Base-by-base conservation (phyloP, 2,888 invertebrate genomes). In the Adelphocoris suturalis region DNA sequence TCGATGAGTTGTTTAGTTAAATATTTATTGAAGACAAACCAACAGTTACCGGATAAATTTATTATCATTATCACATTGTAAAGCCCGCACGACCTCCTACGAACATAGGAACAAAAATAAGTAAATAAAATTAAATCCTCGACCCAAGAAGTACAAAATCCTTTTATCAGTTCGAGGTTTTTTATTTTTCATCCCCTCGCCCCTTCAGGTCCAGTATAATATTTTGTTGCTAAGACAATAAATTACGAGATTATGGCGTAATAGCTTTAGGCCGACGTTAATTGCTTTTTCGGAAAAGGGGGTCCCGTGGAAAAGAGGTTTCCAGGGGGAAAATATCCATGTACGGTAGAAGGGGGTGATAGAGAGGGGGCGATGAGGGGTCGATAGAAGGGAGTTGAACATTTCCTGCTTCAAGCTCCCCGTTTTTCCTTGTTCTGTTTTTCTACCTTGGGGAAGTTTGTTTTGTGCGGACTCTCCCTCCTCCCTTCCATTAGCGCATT, bases 241-340 rank as follows among this genome's bases (percentile, higher is more conserved):
- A 88, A 88, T 88, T 88, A 88, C 55, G 80, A 80, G 88, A 88
- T 88, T 88, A 88, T 88, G 88, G 88, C 52, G 78, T 88, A 88
- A 88, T 88, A 88, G 88, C 88, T 88, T 88, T 78, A 88, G 80
- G 88, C 55, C 78, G 88, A 88, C 88, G 88, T 88, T 88, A 88
- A 88, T 88, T 88, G 88, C 88, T 88, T 88, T 88, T 88, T 78
- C 75, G 88, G 88, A 14, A 47, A 55, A 85, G 85, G 85, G 61
- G 88, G 13, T 16, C 55, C 37, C 27, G 28, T 52, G 52, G 88
- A 80, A 88, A 88, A 88, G 78, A 47, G 52, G 78, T 55, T 88
- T 80, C 88, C 78, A 78, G 12, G 23, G 14, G 88, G 78, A 52
- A 88, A 88, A 88, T 80, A 88, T 88, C 88, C 75, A 16, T 78